Conservation (phyloP, 1,140 invertebrate species). For the Carcinoscorpius rotundicauda region DNA sequence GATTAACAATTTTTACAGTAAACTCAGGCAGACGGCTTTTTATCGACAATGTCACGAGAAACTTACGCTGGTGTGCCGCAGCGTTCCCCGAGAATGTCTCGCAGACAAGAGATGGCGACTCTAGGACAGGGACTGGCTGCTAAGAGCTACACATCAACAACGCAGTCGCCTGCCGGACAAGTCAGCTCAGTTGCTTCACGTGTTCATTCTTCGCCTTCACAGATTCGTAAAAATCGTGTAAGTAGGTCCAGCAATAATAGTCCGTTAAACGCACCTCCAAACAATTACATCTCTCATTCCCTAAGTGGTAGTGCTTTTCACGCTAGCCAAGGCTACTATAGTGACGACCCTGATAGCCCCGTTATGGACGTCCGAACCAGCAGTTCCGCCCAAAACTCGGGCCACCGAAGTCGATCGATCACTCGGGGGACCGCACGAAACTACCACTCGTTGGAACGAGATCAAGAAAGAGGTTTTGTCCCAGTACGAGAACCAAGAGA, state of each 20-base stretch:
- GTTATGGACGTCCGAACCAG: slow-evolving; percentile 43
- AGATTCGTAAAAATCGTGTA: slow-evolving; percentile 8
- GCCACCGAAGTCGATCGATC: slow-evolving; percentile 30
- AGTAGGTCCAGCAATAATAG: slow-evolving; percentile 25
- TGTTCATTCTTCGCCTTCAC: not conserved
- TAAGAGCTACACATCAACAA: slow-evolving; percentile 14
- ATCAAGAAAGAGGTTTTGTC: slow-evolving; percentile 62
- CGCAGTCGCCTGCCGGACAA: slow-evolving; percentile 20
- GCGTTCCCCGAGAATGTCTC: no score
- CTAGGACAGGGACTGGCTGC: no score
- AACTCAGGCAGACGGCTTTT: no score
- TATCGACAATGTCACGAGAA: no score
- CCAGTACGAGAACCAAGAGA: slow-evolving; percentile 55
- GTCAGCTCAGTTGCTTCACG: slow-evolving; percentile 15
- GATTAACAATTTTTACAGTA: no score
- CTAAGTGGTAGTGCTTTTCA: slow-evolving; percentile 18
- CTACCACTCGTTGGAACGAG: slow-evolving; percentile 62
- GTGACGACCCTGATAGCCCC: slow-evolving; percentile 57
- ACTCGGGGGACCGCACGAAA: slow-evolving; percentile 39
- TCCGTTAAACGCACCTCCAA: slow-evolving; percentile 21
- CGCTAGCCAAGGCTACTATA: slow-evolving; percentile 34
- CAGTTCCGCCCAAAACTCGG: slow-evolving; percentile 32
- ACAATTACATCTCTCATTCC: slow-evolving; percentile 17
- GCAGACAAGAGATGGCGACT: no score
- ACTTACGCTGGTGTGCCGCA: no score